Evolutionary conservation across 1,140 invertebrate species (phyloP).

Genomic region (Ridgeia piscesae): DNA sequence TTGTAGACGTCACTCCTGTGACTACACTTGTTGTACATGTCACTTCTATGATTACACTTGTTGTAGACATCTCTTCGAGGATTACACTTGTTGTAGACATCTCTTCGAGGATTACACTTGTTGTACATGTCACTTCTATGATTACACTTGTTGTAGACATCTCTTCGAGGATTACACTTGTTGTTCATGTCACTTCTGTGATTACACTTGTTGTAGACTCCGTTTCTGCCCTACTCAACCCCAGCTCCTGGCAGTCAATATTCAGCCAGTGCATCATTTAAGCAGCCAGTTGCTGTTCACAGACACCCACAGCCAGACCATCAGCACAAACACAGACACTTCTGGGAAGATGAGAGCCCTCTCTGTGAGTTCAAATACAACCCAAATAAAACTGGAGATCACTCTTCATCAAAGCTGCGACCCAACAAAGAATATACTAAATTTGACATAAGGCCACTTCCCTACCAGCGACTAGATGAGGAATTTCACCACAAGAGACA

Average conservation of each 20-base stretch:
- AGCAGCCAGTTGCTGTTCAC: background rate
- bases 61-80: no score
- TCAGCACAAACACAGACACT: background rate
- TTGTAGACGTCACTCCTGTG: no score
- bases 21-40: no score
- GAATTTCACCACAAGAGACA: background rate
- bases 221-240: background rate
- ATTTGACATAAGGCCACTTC: background rate
- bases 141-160: no score
- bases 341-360: background rate
- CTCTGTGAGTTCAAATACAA: background rate
- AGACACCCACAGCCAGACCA: background rate
- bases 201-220: background rate
- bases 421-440: no score
- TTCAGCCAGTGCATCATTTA: background rate
- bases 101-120: no score
- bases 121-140: background rate
- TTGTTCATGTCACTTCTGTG: background rate
- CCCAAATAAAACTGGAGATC: background rate
- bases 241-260: background rate
- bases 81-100: no score
- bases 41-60: no score
- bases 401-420: background rate
- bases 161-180: background rate
- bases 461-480: background rate